Percentiles rank a stretch among this genome's conserved stretches.
Evolutionary conservation across 2,113 vertebrate species (phyloP).

Genomic region (Gymnocephalus cernua): DNA sequence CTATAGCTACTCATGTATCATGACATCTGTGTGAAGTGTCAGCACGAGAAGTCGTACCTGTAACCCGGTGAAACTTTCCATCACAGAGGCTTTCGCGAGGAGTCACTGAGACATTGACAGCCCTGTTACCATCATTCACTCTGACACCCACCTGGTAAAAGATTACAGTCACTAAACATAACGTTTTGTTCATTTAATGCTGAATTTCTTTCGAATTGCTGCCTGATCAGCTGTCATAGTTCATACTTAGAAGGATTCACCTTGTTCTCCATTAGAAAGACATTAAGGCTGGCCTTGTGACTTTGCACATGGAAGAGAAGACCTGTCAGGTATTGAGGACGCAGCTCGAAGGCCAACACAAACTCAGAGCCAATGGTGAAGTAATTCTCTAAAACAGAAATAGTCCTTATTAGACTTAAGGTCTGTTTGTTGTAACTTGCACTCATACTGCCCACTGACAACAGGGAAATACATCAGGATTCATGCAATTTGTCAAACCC

Average conservation of each 20-base stretch:
- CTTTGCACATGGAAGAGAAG: conserved; percentile 84
- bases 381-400: conserved; percentile 78
- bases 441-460: neutral
- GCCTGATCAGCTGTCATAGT: neutral
- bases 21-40: neutral
- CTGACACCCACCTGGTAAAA: conserved; percentile 84
- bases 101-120: conserved; percentile 81
- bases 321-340: conserved; percentile 83
- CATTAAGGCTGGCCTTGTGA: conserved; percentile 71
- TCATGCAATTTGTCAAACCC: conserved; percentile 75
- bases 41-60: conserved; percentile 80
- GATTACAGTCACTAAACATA: neutral
- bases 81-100: conserved; percentile 83
- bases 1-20: neutral
- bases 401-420: neutral
- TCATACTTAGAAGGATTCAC: conserved; percentile 66
- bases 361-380: conserved; percentile 81
- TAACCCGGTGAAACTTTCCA: conserved; percentile 86
- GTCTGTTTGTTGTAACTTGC: neutral
- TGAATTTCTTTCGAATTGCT: neutral
- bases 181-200: neutral
- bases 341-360: conserved; percentile 85
- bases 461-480: neutral
- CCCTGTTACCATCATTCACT: conserved; percentile 76
- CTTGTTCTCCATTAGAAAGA: conserved; percentile 87